A percentile compares a stretch with the other conserved stretches of the same genome.
phyloP scores from a whole-genome alignment of 2,797 vertebrate species.

The Schizothorax lantsangensis region DNA sequence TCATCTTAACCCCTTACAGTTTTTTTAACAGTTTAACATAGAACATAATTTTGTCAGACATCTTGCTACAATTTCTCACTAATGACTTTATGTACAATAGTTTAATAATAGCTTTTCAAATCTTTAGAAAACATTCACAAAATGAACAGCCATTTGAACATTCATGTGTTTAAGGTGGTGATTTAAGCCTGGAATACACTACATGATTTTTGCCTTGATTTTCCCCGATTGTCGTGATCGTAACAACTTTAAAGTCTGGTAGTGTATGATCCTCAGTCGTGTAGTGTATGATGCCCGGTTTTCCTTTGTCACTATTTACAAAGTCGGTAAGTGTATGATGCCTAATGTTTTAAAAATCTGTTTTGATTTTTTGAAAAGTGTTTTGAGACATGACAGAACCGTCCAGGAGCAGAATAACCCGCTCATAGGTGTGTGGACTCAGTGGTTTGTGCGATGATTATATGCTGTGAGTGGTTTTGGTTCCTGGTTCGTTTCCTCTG shows the following conservation, averaged over 20 bases:
- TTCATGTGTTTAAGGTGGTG: neutral
- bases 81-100: neutral
- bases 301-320: too few species aligned
- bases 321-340: too few species aligned
- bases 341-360: too few species aligned
- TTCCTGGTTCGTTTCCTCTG: neutral
- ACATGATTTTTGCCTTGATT: too few species aligned
- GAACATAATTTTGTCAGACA: neutral
- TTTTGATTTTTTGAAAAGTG: neutral
- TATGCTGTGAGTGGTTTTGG: neutral
- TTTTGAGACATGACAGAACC: neutral
- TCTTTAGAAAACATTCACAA: neutral
- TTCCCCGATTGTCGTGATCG: too few species aligned
- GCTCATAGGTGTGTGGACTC: neutral
- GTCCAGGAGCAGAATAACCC: neutral
- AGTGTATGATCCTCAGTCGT: too few species aligned
- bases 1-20: neutral
- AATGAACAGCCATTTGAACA: neutral
- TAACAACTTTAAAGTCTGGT: too few species aligned
- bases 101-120: neutral
- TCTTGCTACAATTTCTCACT: neutral
- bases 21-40: neutral
- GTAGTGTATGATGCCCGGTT: too few species aligned
- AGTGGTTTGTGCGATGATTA: neutral
- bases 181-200: too few species aligned